Percentiles rank a stretch among this genome's conserved stretches.
Conservation (phyloP, 2,113 vertebrate species). For the Embiotoca jacksoni region DNA sequence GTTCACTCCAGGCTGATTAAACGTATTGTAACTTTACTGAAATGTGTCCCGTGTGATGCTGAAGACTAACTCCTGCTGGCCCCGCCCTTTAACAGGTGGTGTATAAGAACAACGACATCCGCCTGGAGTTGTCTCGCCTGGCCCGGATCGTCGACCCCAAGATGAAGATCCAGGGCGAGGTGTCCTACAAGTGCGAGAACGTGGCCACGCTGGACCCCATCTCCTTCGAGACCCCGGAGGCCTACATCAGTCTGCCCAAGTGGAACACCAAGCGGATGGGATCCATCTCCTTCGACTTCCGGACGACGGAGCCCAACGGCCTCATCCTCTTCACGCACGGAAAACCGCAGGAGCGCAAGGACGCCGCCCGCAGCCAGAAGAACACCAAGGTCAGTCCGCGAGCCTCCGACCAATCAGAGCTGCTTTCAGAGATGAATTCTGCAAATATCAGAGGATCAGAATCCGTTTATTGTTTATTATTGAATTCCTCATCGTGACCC, state of each 20-base stretch:
- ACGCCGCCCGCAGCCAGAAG: constrained; percentile 91
- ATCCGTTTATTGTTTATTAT: no score
- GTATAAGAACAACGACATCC: constrained; percentile 99
- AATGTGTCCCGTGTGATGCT: neutral
- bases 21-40: neutral
- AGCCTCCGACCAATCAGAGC: neutral
- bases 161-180: constrained; percentile 99
- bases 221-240: constrained; percentile 98
- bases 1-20: no score
- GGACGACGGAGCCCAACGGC: constrained; percentile 96
- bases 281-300: constrained; percentile 98
- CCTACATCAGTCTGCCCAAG: constrained; percentile 97
- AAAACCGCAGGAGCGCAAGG: constrained; percentile 96
- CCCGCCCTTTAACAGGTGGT: constrained; percentile 88
- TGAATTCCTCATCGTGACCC: no score
- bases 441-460: no score
- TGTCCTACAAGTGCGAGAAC: constrained; percentile 96
- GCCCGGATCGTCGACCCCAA: constrained; percentile 97
- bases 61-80: neutral
- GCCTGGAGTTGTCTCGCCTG: constrained; percentile 95
- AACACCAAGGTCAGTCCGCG: constrained; percentile 88
- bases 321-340: constrained; percentile 98
- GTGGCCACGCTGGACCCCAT: constrained; percentile 98
- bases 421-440: neutral
- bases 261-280: constrained; percentile 99